phyloP scores from a whole-genome alignment of 2,113 vertebrate genomes.

The Gallinago undulata region DNA sequence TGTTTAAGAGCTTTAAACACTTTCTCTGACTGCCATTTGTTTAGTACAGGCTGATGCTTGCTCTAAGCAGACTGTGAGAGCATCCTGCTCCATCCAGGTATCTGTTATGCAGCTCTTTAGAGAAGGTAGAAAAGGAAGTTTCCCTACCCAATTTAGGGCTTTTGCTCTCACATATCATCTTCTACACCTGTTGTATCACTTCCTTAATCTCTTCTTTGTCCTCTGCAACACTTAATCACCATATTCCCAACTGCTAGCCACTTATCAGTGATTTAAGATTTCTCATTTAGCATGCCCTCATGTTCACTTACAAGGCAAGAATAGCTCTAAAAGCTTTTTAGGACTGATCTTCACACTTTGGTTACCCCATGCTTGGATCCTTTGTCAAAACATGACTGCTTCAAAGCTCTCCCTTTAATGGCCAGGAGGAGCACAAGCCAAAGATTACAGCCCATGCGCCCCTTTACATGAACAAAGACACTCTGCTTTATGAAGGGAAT shows the following conservation, averaged over 20 bases:
- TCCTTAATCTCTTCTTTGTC: neutral
- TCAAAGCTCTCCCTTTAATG: neutral
- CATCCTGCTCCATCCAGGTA: neutral
- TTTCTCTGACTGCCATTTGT: neutral
- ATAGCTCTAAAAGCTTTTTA: neutral
- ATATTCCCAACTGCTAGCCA: neutral
- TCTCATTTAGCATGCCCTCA: neutral
- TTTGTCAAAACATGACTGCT: neutral
- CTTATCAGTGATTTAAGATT: neutral
- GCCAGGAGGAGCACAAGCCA: neutral
- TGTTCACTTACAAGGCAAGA: neutral
- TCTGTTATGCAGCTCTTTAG: neutral
- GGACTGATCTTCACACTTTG: no score
- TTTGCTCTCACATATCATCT: neutral
- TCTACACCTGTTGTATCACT: neutral
- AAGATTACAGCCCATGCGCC: neutral
- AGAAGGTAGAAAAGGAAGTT: neutral
- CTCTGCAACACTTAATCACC: neutral
- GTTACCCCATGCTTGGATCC: neutral
- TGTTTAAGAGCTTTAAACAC: neutral
- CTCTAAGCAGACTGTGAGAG: neutral
- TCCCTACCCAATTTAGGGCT: neutral
- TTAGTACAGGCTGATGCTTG: neutral
- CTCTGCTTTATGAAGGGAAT: neutral
- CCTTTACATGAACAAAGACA: neutral